Conservation (phyloP, 1,140 invertebrate genomes). For the Colletes gigas region DNA sequence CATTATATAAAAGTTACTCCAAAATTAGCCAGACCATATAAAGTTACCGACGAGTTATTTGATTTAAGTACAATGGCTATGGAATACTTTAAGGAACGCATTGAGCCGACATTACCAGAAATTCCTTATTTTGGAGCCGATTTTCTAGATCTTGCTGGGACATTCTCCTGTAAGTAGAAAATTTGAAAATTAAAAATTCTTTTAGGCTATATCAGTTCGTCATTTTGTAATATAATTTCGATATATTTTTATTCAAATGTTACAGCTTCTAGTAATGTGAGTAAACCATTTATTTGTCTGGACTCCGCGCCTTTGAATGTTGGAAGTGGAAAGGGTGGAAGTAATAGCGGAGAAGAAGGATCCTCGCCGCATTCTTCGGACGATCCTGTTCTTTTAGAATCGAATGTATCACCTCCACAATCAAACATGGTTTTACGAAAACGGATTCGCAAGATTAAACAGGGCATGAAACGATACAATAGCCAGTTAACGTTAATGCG, state of each 20-base stretch:
- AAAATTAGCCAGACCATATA: conserved; percentile 90
- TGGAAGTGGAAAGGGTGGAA: conserved; percentile 75
- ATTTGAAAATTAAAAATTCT: not conserved
- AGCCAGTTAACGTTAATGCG: conserved; percentile 88
- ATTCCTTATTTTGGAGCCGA: conserved; percentile 93
- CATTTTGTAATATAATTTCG: not conserved
- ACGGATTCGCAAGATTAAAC: conserved; percentile 92
- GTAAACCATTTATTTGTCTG: conserved; percentile 84
- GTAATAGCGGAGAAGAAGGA: conserved; percentile 75
- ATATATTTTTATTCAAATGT: conserved; percentile 34
- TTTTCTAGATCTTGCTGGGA: conserved; percentile 87
- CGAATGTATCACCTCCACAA: conserved; percentile 85
- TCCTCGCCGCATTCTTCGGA: conserved; percentile 77
- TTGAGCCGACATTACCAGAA: conserved; percentile 92
- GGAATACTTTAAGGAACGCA: conserved; percentile 95
- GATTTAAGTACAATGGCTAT: conserved; percentile 95
- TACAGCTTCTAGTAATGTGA: conserved; percentile 83
- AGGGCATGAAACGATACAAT: conserved; percentile 93
- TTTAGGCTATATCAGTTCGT: not conserved
- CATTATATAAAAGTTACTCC: conserved; percentile 91
- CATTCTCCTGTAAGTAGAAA: conserved; percentile 84
- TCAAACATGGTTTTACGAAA: conserved; percentile 92
- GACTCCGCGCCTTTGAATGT: conserved; percentile 83
- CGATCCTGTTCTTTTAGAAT: conserved; percentile 82
- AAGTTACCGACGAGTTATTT: conserved; percentile 95